Conservation (phyloP, 2,888 invertebrate species). For the Chelonus formosanus region DNA sequence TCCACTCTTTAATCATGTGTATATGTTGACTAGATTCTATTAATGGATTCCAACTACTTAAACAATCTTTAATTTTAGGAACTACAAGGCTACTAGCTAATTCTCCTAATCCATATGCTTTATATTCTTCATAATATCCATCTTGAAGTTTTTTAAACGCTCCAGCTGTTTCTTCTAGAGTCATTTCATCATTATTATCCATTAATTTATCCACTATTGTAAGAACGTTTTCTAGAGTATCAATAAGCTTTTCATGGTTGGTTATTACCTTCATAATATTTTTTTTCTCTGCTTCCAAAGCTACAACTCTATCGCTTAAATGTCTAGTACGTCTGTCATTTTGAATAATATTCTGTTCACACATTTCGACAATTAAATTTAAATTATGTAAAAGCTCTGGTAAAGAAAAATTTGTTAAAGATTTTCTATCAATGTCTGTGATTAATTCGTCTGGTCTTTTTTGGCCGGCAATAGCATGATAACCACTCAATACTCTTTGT, state of each 20-base stretch:
- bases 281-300: conserved; percentile 81
- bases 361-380: conserved; percentile 88
- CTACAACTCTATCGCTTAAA: conserved; percentile 81
- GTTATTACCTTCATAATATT: conserved; percentile 74
- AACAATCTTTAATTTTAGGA: conserved; percentile 79
- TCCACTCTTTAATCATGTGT: conserved; percentile 77
- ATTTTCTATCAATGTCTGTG: conserved; percentile 68
- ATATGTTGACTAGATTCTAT: conserved; percentile 73
- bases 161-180: conserved; percentile 70
- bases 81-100: conserved; percentile 86
- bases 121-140: conserved; percentile 79
- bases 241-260: conserved; percentile 78
- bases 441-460: conserved; percentile 69
- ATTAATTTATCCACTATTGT: conserved; percentile 73
- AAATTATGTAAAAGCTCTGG: conserved; percentile 95
- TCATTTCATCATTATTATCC: conserved; percentile 67
- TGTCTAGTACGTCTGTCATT: conserved; percentile 81
- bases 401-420: conserved; percentile 76
- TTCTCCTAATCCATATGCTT: conserved; percentile 82
- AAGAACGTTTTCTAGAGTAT: conserved; percentile 76
- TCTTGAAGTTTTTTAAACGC: conserved; percentile 70
- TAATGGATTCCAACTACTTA: conserved; percentile 84
- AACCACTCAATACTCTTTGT: conserved; percentile 89
- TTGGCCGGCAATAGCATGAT: conserved; percentile 86
- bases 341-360: conserved; percentile 94